Percentiles rank a stretch among this genome's conserved stretches.
These are phyloP conservation scores for Cordylochernes scorpioides DNA, from an alignment of 2,888 invertebrate genomes.

Conservation along the genomic window DNA sequence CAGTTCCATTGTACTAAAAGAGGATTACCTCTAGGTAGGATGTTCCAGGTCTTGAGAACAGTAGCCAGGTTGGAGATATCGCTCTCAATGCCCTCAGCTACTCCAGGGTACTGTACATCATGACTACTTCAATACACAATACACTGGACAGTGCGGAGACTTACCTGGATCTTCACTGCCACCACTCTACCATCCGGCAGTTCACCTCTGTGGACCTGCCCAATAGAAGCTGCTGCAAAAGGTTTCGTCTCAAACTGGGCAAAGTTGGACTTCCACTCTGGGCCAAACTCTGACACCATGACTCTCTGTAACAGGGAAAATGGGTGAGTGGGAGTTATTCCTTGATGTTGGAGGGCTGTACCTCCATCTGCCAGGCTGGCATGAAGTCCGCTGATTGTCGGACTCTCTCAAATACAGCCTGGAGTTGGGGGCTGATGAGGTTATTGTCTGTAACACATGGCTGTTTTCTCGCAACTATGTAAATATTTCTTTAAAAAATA, in stretches of 20 bases:
- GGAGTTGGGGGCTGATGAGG: slow-evolving; percentile 63
- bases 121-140: slow-evolving; percentile 24
- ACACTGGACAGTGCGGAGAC: no score
- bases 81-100: slow-evolving; percentile 80
- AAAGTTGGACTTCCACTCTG: slow-evolving; percentile 48
- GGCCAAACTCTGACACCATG: slow-evolving; percentile 48
- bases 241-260: slow-evolving; percentile 61
- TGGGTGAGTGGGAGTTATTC: slow-evolving; percentile 3
- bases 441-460: slow-evolving; percentile 40
- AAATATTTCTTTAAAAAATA: no score
- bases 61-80: slow-evolving; percentile 87
- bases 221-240: slow-evolving; percentile 95
- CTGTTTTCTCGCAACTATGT: no score
- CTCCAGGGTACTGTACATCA: slow-evolving; percentile 58
- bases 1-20: no score
- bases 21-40: slow-evolving; percentile 87
- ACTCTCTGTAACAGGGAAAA: slow-evolving; percentile 32
- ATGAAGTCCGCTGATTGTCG: slow-evolving; percentile 95
- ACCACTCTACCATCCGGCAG: slow-evolving; percentile 32
- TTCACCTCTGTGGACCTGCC: slow-evolving; percentile 58
- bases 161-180: slow-evolving; percentile 58
- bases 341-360: slow-evolving; percentile 12
- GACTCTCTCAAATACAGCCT: slow-evolving; percentile 78
- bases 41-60: slow-evolving; percentile 68
- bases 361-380: slow-evolving; percentile 82